Conservation (phyloP, 2,888 invertebrate genomes). For the Spisula subtruncata region DNA sequence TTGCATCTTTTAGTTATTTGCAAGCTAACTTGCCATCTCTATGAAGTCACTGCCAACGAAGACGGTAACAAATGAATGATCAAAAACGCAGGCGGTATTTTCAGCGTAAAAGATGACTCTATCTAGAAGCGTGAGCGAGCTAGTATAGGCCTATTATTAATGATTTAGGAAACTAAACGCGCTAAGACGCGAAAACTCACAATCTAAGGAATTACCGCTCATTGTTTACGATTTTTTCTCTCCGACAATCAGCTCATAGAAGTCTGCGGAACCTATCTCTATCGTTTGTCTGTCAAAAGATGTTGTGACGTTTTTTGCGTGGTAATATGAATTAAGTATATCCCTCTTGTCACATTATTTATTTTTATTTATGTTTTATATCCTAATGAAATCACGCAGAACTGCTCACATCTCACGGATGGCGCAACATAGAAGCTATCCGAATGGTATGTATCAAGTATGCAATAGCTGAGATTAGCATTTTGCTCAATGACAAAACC, state of each 20-base stretch:
- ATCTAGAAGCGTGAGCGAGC: neutral
- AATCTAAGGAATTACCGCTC: neutral
- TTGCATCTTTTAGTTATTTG: neutral
- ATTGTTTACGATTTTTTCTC: neutral
- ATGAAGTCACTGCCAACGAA: neutral
- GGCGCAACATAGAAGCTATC: neutral
- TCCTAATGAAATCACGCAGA: neutral
- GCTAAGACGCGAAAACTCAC: neutral
- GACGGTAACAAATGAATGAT: constrained; percentile 1
- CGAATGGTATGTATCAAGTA: neutral
- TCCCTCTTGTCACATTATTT: neutral
- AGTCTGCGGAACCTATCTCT: neutral
- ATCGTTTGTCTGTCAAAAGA: neutral
- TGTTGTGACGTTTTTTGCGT: constrained; percentile 2
- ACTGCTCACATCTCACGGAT: neutral
- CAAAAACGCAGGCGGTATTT: neutral
- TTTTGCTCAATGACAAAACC: neutral
- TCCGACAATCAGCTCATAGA: neutral
- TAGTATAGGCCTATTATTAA: neutral
- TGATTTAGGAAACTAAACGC: neutral
- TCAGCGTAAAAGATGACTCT: constrained; percentile 14
- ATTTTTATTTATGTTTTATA: constrained; percentile 16
- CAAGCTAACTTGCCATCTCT: neutral
- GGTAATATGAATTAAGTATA: neutral
- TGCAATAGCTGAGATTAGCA: neutral